These are phyloP conservation scores for Amblyjoppa proteus DNA, from an alignment of 2,888 invertebrate genomes.

Conservation along the genomic window DNA sequence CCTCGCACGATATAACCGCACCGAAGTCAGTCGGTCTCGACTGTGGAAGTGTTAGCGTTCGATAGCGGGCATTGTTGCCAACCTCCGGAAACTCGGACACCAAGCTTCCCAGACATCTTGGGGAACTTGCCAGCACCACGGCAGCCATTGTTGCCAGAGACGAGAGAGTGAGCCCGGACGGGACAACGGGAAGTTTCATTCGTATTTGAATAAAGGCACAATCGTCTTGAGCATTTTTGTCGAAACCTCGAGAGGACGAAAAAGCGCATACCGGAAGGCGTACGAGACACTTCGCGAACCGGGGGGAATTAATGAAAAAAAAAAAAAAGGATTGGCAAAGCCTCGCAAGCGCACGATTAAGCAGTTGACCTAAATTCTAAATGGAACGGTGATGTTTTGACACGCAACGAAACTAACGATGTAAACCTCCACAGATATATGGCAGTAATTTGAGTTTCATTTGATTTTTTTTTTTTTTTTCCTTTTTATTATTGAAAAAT, in stretches of 20 bases:
- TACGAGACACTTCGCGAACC: neutral
- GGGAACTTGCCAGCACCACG: neutral
- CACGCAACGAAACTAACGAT: neutral
- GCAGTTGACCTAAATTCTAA: conserved; percentile 53
- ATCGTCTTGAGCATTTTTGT: neutral
- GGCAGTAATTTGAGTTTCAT: neutral
- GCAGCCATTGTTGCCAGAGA: conserved; percentile 12
- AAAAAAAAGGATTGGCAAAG: conserved; percentile 24
- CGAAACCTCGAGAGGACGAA: neutral
- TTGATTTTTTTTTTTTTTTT: neutral
- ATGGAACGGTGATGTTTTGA: conserved; percentile 33
- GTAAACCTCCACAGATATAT: conserved; percentile 10
- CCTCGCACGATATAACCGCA: neutral
- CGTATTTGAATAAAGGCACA: neutral
- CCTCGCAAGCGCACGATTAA: conserved; percentile 27
- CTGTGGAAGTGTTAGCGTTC: conserved; percentile 48
- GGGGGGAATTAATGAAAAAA: neutral
- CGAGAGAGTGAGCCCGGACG: neutral
- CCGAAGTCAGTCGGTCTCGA: neutral
- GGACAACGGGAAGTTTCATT: conserved; percentile 8
- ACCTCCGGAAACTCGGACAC: neutral
- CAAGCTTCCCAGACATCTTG: neutral
- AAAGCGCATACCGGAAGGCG: neutral
- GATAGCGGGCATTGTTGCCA: conserved; percentile 9
- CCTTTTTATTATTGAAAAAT: neutral